phyloP scores from a whole-genome alignment of 2,113 vertebrate genomes.

The Brienomyrus brachyistius region DNA sequence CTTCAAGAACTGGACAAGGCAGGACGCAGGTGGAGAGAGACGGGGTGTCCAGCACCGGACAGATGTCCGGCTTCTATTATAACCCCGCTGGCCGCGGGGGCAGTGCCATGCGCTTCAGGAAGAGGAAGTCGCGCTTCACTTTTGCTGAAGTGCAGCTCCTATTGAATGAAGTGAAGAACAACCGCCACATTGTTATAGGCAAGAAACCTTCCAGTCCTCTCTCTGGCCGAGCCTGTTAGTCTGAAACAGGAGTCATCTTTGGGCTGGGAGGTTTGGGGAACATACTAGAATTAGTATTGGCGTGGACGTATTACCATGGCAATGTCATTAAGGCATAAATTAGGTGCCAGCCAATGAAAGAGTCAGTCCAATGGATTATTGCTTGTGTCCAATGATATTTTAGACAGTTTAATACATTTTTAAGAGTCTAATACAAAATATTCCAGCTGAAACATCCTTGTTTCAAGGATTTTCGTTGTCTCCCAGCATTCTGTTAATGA shows the following conservation, averaged over 20 bases:
- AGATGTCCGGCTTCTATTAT: slow-evolving; percentile 33
- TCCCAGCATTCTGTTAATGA: not conserved
- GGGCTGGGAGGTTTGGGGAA: not conserved
- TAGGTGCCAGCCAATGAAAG: not conserved
- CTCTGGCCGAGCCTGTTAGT: not conserved
- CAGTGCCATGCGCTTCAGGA: slow-evolving; percentile 33
- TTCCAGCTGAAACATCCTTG: not conserved
- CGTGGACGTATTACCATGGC: not conserved
- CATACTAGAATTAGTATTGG: not conserved
- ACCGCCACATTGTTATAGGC: slow-evolving; percentile 44
- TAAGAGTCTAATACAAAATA: not conserved
- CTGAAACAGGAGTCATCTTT: not conserved
- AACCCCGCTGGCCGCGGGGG: slow-evolving; percentile 21
- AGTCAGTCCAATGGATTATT: slow-evolving; percentile 3
- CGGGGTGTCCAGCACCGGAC: not conserved
- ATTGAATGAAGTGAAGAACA: slow-evolving; percentile 42
- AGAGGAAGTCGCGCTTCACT: slow-evolving; percentile 46
- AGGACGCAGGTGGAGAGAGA: not conserved
- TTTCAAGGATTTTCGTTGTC: not conserved
- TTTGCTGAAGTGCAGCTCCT: slow-evolving; percentile 43
- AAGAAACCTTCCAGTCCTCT: slow-evolving; percentile 18
- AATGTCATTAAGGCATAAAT: not conserved
- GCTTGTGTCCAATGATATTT: not conserved
- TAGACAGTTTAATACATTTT: not conserved
- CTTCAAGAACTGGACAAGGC: not conserved